A percentile compares a stretch with the other conserved stretches of the same genome.
phyloP scores from a whole-genome alignment of 2,797 vertebrate species.

The Pseudotriccus pelzelni region DNA sequence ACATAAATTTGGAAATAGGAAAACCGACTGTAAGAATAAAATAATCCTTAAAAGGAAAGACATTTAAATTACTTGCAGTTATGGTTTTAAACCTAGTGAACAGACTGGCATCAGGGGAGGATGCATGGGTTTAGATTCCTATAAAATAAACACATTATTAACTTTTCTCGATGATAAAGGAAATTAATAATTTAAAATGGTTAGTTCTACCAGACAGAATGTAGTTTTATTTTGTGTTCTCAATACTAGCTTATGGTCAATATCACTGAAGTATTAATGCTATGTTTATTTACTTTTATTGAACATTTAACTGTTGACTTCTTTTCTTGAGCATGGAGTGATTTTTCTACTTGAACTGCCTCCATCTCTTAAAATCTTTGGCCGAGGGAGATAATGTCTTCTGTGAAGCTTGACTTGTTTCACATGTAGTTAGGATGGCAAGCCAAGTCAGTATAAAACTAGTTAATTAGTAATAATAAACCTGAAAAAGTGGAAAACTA shows the following conservation, averaged over 20 bases:
- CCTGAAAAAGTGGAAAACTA: not conserved
- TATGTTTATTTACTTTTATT: not conserved
- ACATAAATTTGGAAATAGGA: not conserved
- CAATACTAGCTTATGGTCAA: not conserved
- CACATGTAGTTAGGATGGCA: not conserved
- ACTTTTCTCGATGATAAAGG: not conserved
- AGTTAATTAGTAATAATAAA: not conserved
- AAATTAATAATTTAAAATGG: not conserved
- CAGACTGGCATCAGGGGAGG: not conserved
- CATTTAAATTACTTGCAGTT: not conserved
- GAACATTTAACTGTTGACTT: not conserved
- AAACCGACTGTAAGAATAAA: not conserved
- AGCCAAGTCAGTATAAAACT: not conserved
- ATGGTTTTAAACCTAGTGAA: not conserved
- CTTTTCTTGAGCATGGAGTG: not conserved
- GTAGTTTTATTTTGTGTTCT: not conserved
- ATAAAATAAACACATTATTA: not conserved
- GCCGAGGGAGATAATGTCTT: not conserved
- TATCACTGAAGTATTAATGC: not conserved
- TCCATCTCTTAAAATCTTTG: not conserved
- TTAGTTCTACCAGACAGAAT: not conserved
- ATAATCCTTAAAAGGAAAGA: not conserved
- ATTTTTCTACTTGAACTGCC: not conserved
- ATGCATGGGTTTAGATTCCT: not conserved
- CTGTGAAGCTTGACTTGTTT: not conserved